These are phyloP conservation scores for Stigmatopora nigra DNA, from an alignment of 2,113 vertebrate species.

Conservation along the genomic window DNA sequence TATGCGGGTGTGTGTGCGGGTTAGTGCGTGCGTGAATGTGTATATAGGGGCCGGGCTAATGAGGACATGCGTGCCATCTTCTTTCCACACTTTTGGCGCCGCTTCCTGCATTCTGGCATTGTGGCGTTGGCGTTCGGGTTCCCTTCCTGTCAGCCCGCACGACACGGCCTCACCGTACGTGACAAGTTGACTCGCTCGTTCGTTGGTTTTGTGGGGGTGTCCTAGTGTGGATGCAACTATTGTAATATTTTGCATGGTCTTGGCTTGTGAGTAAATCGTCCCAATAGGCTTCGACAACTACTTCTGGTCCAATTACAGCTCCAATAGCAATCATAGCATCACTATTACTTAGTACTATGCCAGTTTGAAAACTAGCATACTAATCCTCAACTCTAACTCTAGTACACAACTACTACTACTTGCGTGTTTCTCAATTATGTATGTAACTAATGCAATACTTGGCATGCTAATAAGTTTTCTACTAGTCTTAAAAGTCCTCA, in stretches of 20 bases:
- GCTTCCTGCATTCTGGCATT: slow-evolving; percentile 67
- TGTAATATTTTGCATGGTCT: background rate
- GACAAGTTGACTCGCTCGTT: slow-evolving; percentile 57
- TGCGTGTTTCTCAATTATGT: too few relatives aligned
- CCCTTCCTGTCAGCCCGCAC: slow-evolving; percentile 86
- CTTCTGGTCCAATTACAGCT: too few relatives aligned
- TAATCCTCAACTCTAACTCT: too few relatives aligned
- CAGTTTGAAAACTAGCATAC: too few relatives aligned
- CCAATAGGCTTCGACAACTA: too few relatives aligned
- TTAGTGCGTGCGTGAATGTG: slow-evolving; percentile 50
- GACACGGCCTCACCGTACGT: slow-evolving; percentile 62
- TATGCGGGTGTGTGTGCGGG: slow-evolving; percentile 39
- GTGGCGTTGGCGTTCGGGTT: slow-evolving; percentile 24
- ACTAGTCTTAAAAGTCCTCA: too few relatives aligned
- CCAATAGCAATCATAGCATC: too few relatives aligned
- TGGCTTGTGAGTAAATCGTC: background rate
- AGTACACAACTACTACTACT: too few relatives aligned
- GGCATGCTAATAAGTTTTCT: too few relatives aligned
- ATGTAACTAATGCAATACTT: too few relatives aligned
- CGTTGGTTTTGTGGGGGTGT: slow-evolving; percentile 14
- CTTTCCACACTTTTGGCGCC: slow-evolving; percentile 82
- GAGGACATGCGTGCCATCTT: slow-evolving; percentile 70
- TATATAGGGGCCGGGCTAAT: slow-evolving; percentile 62
- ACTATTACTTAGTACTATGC: too few relatives aligned
- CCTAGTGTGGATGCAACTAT: background rate